Conservation (phyloP, 2,888 invertebrate species). For the Rambutsinella grinnellia region DNA sequence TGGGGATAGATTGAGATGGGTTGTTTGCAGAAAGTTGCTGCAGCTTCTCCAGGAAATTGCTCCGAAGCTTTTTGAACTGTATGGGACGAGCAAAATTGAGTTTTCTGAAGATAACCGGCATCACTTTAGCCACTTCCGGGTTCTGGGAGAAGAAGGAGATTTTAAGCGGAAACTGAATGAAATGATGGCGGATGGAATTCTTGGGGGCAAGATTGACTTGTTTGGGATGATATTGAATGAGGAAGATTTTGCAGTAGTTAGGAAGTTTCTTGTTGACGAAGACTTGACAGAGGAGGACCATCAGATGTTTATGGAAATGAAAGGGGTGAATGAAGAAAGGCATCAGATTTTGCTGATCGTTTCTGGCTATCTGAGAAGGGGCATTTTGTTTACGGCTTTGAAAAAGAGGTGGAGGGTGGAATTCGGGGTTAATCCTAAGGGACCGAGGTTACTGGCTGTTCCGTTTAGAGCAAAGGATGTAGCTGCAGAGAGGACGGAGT, state of each 20-base stretch:
- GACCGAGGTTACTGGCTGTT: slow-evolving; percentile 5
- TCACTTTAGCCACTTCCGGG: neutral
- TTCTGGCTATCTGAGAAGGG: slow-evolving; percentile 46
- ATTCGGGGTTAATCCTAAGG: slow-evolving; percentile 52
- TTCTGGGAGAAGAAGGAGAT: neutral
- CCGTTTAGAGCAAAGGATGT: slow-evolving; percentile 60
- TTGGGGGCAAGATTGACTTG: neutral
- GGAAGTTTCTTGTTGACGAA: slow-evolving; percentile 1
- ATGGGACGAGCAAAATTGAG: neutral
- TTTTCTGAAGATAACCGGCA: neutral
- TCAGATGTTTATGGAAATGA: slow-evolving; percentile 10
- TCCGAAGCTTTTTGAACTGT: neutral
- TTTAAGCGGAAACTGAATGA: neutral
- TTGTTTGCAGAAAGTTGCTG: slow-evolving; percentile 29
- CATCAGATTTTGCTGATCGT: slow-evolving; percentile 39
- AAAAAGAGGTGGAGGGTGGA: slow-evolving; percentile 53
- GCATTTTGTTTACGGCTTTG: slow-evolving; percentile 34
- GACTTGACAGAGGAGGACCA: neutral
- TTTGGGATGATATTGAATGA: neutral
- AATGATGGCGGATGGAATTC: neutral
- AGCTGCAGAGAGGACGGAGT: slow-evolving; percentile 60
- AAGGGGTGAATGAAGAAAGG: neutral
- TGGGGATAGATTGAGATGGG: slow-evolving; percentile 44
- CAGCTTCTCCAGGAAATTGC: slow-evolving; percentile 12
- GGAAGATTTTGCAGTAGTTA: neutral